These are phyloP conservation scores for Mythimna loreyi DNA, from an alignment of 2,888 invertebrate genomes.

Conservation along the genomic window DNA sequence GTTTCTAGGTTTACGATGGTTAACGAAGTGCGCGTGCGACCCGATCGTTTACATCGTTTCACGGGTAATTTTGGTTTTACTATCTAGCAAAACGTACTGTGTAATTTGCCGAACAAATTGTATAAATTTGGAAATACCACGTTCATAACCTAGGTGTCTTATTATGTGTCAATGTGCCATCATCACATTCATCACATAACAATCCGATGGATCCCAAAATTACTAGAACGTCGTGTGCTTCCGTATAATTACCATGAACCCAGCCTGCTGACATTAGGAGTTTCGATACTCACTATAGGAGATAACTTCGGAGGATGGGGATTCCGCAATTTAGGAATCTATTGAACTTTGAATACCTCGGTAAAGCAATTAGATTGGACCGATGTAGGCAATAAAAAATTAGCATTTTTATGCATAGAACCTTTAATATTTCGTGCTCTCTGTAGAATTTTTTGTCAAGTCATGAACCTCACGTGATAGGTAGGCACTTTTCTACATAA, in stretches of 20 bases:
- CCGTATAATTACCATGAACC: slow-evolving; percentile 4
- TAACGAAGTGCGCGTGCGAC: slow-evolving; percentile 58
- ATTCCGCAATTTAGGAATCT: slow-evolving; percentile 10
- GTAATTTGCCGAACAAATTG: slow-evolving; percentile 48
- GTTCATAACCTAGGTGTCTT: background rate
- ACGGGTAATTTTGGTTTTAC: slow-evolving; percentile 52
- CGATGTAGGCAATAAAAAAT: background rate
- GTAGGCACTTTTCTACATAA: background rate
- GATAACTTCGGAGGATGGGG: background rate
- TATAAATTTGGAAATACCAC: slow-evolving; percentile 45
- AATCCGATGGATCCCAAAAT: background rate
- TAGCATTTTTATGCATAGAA: background rate
- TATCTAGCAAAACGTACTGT: slow-evolving; percentile 48
- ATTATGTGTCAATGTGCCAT: slow-evolving; percentile 9
- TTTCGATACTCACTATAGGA: background rate
- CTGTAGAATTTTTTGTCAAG: background rate
- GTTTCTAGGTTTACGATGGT: slow-evolving; percentile 65
- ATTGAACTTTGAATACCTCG: slow-evolving; percentile 9
- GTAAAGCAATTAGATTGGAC: background rate
- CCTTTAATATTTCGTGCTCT: background rate
- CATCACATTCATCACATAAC: slow-evolving; percentile 7
- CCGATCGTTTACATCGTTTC: slow-evolving; percentile 46
- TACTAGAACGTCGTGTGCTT: background rate
- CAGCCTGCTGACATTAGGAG: background rate
- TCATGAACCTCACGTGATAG: no score